Base-by-base conservation (phyloP, 2,113 vertebrate species). In the Tautogolabrus adspersus region DNA sequence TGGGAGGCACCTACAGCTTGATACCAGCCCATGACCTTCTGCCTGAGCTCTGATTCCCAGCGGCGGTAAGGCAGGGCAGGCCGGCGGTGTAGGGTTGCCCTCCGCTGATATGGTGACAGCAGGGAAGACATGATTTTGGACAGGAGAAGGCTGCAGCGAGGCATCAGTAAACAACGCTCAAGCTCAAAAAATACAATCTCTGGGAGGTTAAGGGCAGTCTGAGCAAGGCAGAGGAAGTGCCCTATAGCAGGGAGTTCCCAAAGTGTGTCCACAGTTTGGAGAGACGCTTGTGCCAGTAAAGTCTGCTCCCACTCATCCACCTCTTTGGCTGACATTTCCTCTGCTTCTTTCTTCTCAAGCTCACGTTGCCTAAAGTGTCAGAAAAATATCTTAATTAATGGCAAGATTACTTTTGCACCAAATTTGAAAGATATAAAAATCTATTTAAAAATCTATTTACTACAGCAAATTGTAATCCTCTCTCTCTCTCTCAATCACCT, bases 161-260 rank as follows among this genome's bases (percentile, higher is more conserved):
- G 97, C 97, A 99, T 98, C 56, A 99, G 90, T 88, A 99, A 95
- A 90, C 98, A 98, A 61, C 97, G 97, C 89, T 99, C 98, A 81
- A 99, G 92, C 87, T 99, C 98, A 68, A 96, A 99, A 93, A 97
- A 99, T 40, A 99, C 94, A 74, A 99, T 97, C 94, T 99, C 98
- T 18, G 98, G 98, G 75, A 99, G 96, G 89, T 97, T 97, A 70
- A 99, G 95, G 72, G 96, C 96, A 69, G 96, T 94, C 83, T 99
- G 98, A 56, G 98, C 97, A 89, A 99, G 96, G 90, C 98, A 99
- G 81, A 99, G 96, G 75, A 99, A 99, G 93, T 99, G 98, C 16
- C 98, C 98, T 60, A 99, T 96, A 69, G 98, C 97, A 82, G 98
- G 98, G 69, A 99, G 96, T 90, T 99, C 98, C 98, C 98, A 99